A percentile compares a stretch with the other conserved stretches of the same genome.
phyloP scores from a whole-genome alignment of 53 echinoderm and acorn worm species.

The Henricia sp. region DNA sequence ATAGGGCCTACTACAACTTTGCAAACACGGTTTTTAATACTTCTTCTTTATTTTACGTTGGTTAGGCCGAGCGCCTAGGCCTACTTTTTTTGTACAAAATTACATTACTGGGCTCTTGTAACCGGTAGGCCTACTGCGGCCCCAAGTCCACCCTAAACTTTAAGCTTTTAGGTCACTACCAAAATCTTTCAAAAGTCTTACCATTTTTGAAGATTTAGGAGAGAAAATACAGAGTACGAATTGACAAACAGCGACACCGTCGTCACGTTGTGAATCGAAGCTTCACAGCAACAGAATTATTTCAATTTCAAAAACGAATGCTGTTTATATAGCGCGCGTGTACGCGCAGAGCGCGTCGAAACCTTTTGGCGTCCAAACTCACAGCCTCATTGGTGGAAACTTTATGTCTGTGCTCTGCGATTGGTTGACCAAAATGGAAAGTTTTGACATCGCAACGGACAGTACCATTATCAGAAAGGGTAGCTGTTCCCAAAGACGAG shows the following conservation, averaged over 20 bases:
- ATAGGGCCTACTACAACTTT: not conserved
- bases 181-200: conserved; percentile 17
- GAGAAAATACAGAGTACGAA: not conserved
- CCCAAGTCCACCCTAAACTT: no score
- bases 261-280: conserved; percentile 56
- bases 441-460: not conserved
- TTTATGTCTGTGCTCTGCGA: not conserved
- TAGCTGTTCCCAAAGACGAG: not conserved
- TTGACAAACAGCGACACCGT: conserved; percentile 4
- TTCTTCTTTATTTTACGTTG: not conserved
- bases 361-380: not conserved
- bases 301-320: not conserved
- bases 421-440: conserved; percentile 2
- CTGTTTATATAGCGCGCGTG: conserved; percentile 30
- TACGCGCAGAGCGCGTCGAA: not conserved
- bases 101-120: no score
- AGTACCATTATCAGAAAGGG: not conserved
- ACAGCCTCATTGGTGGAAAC: conserved; percentile 36
- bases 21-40: not conserved
- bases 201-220: conserved; percentile 43
- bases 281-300: conserved; percentile 60
- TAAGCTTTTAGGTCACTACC: no score
- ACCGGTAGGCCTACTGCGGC: no score
- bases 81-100: no score
- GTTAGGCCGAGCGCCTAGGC: not conserved